Evolutionary conservation across 1,140 invertebrate species (phyloP), one percentile per base, ranked within the genome.

Genomic region (Saxidomus purpurata): DNA sequence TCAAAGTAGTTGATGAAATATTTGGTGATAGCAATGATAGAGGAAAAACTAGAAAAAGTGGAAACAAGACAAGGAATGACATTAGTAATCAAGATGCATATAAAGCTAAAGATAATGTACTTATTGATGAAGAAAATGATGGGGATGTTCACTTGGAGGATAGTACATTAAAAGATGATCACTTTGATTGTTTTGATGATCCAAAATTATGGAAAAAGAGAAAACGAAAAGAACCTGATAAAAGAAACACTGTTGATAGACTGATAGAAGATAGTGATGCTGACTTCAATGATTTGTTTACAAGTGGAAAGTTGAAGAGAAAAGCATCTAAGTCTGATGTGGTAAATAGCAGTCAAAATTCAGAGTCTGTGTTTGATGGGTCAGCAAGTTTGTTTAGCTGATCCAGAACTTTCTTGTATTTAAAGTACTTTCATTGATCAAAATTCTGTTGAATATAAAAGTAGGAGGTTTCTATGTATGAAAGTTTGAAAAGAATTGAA

Each of bases 81-180:
- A 0, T 31, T 6, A 36, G 49, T 49, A 25, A 1, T 52, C 19
- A 25, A 1, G 40, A 49, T 31, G 1, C 40, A 9, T 1, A 4
- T 52, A 76, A 76, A 49, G 3, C 36, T 74, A 38, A 31, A 6
- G 40, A 49, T 76, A 49, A 17, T 6, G 13, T 25, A 49, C 4
- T 11, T 22, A 13, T 13, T 67, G 43, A 31, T 71, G 63, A 71
- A 9, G 43, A n/a, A 40, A 34, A 17, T 36, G 25, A 77, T 55
- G 49, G 25, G 9, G 59, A 77, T 22, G 85, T 71, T 19, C n/a
- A 79, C 25, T 43, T 88, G 15, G 76, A 88, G 9, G 59, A 11
- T 9, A 88, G 77, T 71, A 88, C 86, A 25, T 52, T 88, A 9
- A 88, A 88, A 36, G 77, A 88, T 88, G 76, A 67, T 34, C 67